Percentiles rank a stretch among this genome's conserved stretches.
phyloP scores from a whole-genome alignment of 1,140 invertebrate species.

The Pachyrhynchus sulphureomaculatus region DNA sequence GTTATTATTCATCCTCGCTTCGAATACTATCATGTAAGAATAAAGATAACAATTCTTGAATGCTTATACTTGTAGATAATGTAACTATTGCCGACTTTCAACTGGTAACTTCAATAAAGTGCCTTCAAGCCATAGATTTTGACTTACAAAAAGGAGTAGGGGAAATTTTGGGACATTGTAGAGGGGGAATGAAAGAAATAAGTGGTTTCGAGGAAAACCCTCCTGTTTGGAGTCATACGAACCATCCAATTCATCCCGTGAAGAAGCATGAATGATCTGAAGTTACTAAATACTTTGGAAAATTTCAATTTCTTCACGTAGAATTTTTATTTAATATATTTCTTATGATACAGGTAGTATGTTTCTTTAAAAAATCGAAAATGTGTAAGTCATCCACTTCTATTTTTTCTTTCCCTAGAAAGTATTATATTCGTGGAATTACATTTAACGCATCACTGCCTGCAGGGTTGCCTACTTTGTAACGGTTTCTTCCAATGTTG shows the following conservation, averaged over 20 bases:
- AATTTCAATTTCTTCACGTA: too few species aligned
- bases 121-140: constrained; percentile 69
- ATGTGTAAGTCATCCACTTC: too few species aligned
- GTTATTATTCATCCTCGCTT: too few species aligned
- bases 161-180: constrained; percentile 68
- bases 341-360: too few species aligned
- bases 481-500: too few species aligned
- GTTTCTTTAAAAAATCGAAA: too few species aligned
- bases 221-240: constrained; percentile 64
- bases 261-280: constrained; percentile 51
- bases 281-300: background rate
- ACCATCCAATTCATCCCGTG: constrained; percentile 70
- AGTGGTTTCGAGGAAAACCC: constrained; percentile 65
- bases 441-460: too few species aligned
- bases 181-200: constrained; percentile 67
- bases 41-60: too few species aligned
- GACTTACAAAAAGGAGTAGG: constrained; percentile 68
- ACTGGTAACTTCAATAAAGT: constrained; percentile 67
- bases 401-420: too few species aligned
- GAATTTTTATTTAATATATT: background rate
- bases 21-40: too few species aligned
- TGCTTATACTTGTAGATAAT: constrained; percentile 57
- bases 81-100: constrained; percentile 75
- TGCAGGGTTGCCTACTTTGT: too few species aligned
- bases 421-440: too few species aligned